Evolutionary conservation across 2,888 invertebrate genomes (phyloP).

Genomic region (Xestobium rufovillosum): DNA sequence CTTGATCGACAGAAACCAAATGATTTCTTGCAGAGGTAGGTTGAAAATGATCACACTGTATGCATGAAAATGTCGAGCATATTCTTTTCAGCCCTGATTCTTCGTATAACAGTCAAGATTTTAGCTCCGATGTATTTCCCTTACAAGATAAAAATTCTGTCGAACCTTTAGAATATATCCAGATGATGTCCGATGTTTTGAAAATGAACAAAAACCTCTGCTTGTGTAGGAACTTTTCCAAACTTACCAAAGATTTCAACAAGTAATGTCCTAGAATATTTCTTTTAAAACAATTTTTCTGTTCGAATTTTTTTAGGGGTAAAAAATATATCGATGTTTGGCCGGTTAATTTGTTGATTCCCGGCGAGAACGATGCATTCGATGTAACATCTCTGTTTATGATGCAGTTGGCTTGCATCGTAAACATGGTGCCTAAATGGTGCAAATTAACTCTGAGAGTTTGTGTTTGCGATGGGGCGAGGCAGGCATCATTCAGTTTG

Average conservation of each 20-base stretch:
- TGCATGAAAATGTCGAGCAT: too few species aligned
- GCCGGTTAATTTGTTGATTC: conserved; percentile 88
- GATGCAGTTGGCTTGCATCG: conserved; percentile 93
- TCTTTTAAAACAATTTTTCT: too few species aligned
- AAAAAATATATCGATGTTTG: conserved; percentile 91
- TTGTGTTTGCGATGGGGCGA: conserved; percentile 63
- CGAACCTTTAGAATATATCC: conserved; percentile 61
- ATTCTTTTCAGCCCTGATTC: conserved; percentile 48
- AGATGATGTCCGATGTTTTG: conserved; percentile 79
- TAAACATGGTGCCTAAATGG: conserved; percentile 87
- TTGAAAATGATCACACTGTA: too few species aligned
- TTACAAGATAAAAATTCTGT: conserved; percentile 38
- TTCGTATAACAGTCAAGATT: conserved; percentile 53
- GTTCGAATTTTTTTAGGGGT: conserved; percentile 44
- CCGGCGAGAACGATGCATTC: conserved; percentile 69
- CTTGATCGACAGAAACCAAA: conserved; percentile 57
- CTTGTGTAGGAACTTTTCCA: conserved; percentile 84
- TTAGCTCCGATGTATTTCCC: conserved; percentile 51
- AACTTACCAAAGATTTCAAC: conserved; percentile 68
- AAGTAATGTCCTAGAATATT: conserved; percentile 42
- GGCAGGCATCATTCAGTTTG: conserved; percentile 34
- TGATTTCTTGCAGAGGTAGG: conserved; percentile 72
- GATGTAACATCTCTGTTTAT: conserved; percentile 90
- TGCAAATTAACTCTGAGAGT: conserved; percentile 78
- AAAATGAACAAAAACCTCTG: conserved; percentile 93